phyloP scores from a whole-genome alignment of 2,113 vertebrate species.

The Oryzias curvinotus region DNA sequence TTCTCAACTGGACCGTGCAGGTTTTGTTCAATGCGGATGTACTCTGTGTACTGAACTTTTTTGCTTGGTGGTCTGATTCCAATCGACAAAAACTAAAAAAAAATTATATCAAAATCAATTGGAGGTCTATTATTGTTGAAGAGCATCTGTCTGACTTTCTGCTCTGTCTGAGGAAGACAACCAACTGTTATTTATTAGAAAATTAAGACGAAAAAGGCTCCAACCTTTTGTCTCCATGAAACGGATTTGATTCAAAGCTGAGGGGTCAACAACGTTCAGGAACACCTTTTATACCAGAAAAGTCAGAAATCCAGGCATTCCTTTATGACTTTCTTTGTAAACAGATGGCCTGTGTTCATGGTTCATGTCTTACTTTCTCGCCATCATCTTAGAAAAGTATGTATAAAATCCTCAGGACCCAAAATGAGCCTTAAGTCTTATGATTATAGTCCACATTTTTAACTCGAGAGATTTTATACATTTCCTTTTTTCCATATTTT shows the following conservation, averaged over 20 bases:
- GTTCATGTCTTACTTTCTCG: constrained; percentile 49
- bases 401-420: constrained; percentile 80
- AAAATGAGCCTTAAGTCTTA: constrained; percentile 78
- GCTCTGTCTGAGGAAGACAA: constrained; percentile 21
- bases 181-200: constrained; percentile 23
- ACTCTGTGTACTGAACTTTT: constrained; percentile 46
- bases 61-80: constrained; percentile 32
- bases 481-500: constrained; percentile 26
- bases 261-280: constrained; percentile 28
- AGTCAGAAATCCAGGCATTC: constrained; percentile 21
- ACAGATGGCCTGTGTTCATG: constrained; percentile 43
- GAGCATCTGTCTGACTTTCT: constrained; percentile 28
- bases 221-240: constrained; percentile 45
- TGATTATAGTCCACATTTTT: constrained; percentile 53
- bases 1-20: constrained; percentile 25
- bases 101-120: constrained; percentile 1
- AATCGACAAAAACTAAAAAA: constrained; percentile 23
- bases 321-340: constrained; percentile 45
- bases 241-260: constrained; percentile 63
- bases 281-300: constrained; percentile 33
- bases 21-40: constrained; percentile 38
- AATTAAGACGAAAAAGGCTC: constrained; percentile 28
- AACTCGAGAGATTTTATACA: constrained; percentile 36
- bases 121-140: constrained; percentile 12
- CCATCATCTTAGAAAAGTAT: constrained; percentile 47